These are phyloP conservation scores for Gnathonemus echidnorhynchus DNA, from an alignment of 2,113 vertebrate genomes.

Conservation along the genomic window DNA sequence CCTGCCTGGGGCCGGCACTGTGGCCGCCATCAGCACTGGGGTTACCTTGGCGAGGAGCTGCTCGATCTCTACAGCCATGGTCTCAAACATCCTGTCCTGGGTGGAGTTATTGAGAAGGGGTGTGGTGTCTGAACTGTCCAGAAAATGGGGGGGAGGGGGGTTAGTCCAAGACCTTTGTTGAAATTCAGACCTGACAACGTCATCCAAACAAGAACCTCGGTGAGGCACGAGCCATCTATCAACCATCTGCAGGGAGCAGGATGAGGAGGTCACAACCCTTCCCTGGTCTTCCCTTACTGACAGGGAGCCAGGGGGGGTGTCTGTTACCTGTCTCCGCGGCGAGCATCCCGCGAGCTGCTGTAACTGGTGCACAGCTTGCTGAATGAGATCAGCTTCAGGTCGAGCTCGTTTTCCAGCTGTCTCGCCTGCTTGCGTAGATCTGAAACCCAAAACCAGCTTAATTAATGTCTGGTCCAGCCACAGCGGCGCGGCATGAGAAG, in stretches of 20 bases:
- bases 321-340: slow-evolving; percentile 85
- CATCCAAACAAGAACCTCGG: no score
- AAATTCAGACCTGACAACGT: neutral
- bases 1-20: neutral
- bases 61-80: slow-evolving; percentile 97
- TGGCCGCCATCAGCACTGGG: neutral
- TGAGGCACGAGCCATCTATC: neutral
- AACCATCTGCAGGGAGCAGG: neutral
- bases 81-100: slow-evolving; percentile 98
- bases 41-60: slow-evolving; percentile 90
- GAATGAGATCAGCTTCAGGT: slow-evolving; percentile 95
- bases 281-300: neutral
- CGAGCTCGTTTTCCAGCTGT: slow-evolving; percentile 94
- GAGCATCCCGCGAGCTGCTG: slow-evolving; percentile 75
- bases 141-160: neutral
- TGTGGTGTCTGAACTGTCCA: slow-evolving; percentile 85
- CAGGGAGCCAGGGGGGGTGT: no score
- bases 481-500: neutral
- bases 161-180: neutral
- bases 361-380: slow-evolving; percentile 97
- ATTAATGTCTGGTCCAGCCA: neutral
- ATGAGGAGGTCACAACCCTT: neutral
- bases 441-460: slow-evolving; percentile 40
- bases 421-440: slow-evolving; percentile 94
- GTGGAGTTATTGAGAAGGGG: slow-evolving; percentile 92